These are phyloP conservation scores for Harpalus rufipes DNA, from an alignment of 2,888 invertebrate species.

Conservation along the genomic window DNA sequence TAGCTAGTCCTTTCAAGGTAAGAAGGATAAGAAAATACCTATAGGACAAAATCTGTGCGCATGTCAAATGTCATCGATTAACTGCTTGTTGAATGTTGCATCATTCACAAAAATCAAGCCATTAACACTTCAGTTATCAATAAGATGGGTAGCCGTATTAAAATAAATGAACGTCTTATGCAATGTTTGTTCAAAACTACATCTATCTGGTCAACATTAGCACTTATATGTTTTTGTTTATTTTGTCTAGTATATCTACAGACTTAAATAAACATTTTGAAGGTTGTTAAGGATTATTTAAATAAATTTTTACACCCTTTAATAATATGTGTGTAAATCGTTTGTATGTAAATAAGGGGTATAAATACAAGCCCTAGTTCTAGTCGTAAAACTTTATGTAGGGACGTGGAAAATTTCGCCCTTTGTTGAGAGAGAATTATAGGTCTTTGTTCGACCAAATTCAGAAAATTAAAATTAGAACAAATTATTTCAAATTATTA, in stretches of 20 bases:
- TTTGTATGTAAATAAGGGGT: conserved; percentile 56
- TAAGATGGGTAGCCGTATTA: background rate
- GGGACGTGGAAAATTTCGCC: conserved; percentile 24
- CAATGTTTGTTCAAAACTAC: background rate
- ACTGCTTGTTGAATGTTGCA: conserved; percentile 6
- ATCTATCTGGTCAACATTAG: background rate
- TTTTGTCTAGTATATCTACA: background rate
- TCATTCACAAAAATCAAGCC: background rate
- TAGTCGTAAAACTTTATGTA: conserved; percentile 51
- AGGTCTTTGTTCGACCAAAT: conserved; percentile 3
- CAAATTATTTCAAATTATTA: background rate
- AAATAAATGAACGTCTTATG: background rate
- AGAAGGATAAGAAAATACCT: background rate
- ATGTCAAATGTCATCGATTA: background rate
- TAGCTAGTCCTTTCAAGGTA: background rate
- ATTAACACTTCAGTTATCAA: background rate
- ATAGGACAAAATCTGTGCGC: background rate
- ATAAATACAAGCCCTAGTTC: conserved; percentile 46
- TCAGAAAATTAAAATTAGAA: conserved; percentile 3
- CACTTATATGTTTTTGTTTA: background rate
- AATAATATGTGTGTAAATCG: conserved; percentile 24
- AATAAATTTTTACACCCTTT: conserved; percentile 20
- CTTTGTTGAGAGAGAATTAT: conserved; percentile 16
- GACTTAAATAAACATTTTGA: conserved; percentile 13
- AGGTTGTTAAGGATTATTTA: conserved; percentile 13